These are phyloP conservation scores for Oplegnathus fasciatus DNA, from an alignment of 2,113 vertebrate genomes.

Conservation along the genomic window DNA sequence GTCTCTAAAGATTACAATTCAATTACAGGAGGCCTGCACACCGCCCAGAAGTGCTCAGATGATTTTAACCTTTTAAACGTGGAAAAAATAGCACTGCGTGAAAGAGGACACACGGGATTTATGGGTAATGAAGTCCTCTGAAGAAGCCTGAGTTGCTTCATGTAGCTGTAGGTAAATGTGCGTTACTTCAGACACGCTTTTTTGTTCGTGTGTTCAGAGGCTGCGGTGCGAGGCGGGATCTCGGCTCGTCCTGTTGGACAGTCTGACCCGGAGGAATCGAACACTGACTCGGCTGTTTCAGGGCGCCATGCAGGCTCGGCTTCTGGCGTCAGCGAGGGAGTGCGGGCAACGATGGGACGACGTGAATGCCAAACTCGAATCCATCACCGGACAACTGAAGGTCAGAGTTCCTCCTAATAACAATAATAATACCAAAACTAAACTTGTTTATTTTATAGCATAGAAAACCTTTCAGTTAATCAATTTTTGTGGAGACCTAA, in stretches of 20 bases:
- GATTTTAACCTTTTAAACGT: no score
- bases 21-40: no score
- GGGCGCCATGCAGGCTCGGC: conserved; percentile 61
- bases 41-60: no score
- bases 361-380: conserved; percentile 69
- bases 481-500: background rate
- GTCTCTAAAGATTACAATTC: no score
- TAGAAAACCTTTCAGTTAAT: no score
- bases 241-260: conserved; percentile 80
- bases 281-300: conserved; percentile 68
- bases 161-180: no score
- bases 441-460: no score
- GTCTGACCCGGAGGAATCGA: conserved; percentile 78
- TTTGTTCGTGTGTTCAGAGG: conserved; percentile 59
- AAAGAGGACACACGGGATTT: background rate
- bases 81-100: no score
- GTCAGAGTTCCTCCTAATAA: conserved; percentile 30
- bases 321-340: conserved; percentile 70
- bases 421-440: no score
- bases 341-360: conserved; percentile 81
- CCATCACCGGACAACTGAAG: conserved; percentile 71
- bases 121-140: background rate
- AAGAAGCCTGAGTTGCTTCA: no score
- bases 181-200: background rate
- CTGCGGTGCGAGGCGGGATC: conserved; percentile 74